Conservation (phyloP, 2,888 invertebrate genomes). For the Ophraella communa region DNA sequence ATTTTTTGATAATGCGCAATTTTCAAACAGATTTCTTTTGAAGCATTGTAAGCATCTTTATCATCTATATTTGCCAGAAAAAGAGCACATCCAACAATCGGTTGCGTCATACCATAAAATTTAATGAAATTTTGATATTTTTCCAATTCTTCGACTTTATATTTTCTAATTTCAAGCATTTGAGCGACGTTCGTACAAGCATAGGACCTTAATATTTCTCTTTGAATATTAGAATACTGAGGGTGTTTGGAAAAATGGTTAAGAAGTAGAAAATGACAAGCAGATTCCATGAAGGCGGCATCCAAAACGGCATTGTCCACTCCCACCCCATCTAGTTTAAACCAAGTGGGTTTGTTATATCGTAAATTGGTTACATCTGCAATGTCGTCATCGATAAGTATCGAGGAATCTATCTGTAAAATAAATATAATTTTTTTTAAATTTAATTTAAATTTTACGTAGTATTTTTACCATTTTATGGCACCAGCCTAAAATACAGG, state of each 20-base stretch:
- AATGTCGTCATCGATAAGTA: slow-evolving; percentile 5
- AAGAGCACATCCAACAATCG: neutral
- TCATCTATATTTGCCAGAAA: slow-evolving; percentile 13
- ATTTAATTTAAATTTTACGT: no score
- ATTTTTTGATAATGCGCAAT: slow-evolving; percentile 2
- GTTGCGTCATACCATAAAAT: neutral
- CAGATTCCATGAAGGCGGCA: neutral
- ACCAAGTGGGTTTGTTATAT: slow-evolving; percentile 11
- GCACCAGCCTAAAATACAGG: slow-evolving; percentile 10
- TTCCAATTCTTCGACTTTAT: neutral
- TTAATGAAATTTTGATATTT: neutral
- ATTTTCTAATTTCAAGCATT: neutral
- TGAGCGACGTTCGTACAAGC: neutral
- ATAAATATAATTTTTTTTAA: no score
- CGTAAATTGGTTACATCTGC: neutral
- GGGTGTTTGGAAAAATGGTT: slow-evolving; percentile 6
- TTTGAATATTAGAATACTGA: slow-evolving; percentile 1
- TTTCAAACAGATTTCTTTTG: neutral
- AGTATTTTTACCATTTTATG: slow-evolving; percentile 6
- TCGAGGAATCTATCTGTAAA: neutral
- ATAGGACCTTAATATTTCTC: neutral
- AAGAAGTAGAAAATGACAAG: neutral
- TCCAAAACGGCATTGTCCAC: neutral
- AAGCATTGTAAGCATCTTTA: neutral
- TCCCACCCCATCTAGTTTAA: neutral